Evolutionary conservation across 2,113 vertebrate species (phyloP), one percentile per base, ranked within the genome.

Genomic region (Gallinago undulata): DNA sequence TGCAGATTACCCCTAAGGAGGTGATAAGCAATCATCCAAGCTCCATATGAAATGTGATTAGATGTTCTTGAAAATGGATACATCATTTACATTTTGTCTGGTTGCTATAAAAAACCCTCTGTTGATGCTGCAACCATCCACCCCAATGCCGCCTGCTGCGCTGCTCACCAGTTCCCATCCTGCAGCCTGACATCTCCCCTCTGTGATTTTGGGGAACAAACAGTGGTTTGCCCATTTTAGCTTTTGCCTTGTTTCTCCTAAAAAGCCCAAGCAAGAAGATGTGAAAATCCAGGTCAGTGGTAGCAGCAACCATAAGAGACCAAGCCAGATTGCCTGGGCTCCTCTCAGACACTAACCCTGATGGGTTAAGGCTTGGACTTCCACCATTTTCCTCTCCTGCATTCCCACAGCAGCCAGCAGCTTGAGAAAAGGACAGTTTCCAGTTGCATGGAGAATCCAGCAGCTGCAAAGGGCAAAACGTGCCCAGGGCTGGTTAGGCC

Each of bases 11-110:
- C 77, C 69, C 50, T 94, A 94, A 92, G 78, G 75, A 97, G 50
- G 90, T 90, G 92, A 96, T 95, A 96, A 96, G 92, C 96, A 96
- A 96, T 95, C 96, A 97, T 79, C 94, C 53, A 62, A 89, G 66
- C 73, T 94, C 96, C 92, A 68, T 94, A 92, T 69, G 48, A 93
- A 94, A 96, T 94, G 92, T 94, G 95, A 97, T 95, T 95, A 96
- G 92, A 94, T 94, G 94, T 84, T 96, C 91, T 87, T 92, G 89
- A 63, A 89, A 95, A 93, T 35, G 50, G 89, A 96, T 92, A 73
- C 77, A 91, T 92, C 73, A 96, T 96, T 97, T 96, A 84, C 92
- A 94, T 95, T 89, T 89, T 5, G 80, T 93, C 88, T 96, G 80
- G 84, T 27, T 93, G 95, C 96, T 96, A 96, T 89, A 79, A 96